These are phyloP conservation scores for Uromys caudimaculatus DNA, from an alignment of 2,797 vertebrate genomes.

Conservation along the genomic window DNA sequence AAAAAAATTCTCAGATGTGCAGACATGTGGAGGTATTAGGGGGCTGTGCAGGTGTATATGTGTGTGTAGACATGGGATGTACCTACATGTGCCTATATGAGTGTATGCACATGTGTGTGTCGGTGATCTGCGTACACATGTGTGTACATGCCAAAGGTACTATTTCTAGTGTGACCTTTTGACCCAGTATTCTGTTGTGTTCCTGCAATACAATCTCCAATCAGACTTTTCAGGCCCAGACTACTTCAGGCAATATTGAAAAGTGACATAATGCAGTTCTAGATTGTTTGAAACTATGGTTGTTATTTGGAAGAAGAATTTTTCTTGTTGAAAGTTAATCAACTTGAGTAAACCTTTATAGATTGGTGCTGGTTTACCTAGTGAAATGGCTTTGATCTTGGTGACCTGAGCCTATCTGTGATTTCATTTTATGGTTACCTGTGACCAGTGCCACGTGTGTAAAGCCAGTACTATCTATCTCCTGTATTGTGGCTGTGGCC, in stretches of 20 bases:
- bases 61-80: background rate
- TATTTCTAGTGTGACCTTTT: background rate
- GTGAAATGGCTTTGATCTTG: background rate
- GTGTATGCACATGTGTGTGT: no score
- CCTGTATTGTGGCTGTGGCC: background rate
- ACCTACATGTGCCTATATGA: background rate
- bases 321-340: background rate
- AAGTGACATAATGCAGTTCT: background rate
- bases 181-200: background rate
- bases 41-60: background rate
- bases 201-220: background rate
- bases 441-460: background rate
- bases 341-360: background rate
- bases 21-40: background rate
- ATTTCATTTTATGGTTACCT: background rate
- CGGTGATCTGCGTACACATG: background rate
- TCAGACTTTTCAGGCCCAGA: background rate
- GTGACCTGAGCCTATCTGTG: constrained; percentile 29
- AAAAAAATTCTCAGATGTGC: no score
- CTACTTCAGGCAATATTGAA: background rate
- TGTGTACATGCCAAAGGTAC: background rate
- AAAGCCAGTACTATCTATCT: background rate
- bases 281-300: background rate
- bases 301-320: background rate
- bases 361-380: background rate